Evolutionary conservation across 2,797 vertebrate species (phyloP), one percentile per base, ranked within the genome.

Genomic region (Nannoperca obscura): DNA sequence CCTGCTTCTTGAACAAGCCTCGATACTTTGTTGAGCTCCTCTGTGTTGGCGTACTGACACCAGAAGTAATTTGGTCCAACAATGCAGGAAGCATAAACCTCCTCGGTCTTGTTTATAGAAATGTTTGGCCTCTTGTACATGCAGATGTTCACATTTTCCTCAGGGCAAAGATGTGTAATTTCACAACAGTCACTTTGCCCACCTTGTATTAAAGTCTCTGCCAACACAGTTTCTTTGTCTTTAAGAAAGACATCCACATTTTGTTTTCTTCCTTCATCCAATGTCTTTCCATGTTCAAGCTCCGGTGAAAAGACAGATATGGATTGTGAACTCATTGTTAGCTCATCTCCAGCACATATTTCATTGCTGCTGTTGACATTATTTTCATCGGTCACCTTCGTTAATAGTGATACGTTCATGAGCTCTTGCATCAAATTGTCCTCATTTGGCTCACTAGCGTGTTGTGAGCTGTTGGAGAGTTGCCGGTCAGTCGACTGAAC

Each of bases 21-120:
- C 24, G 94, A 94, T 7, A 98, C 61, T 19, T 71, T 89, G 24
- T 88, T 81, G 20, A 97, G 89, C 0, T 91, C 88, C 53, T 95
- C 88, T 0, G 89, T 86, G 82, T 96, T 90, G 2, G 89, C 81
- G 73, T 90, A 87, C 66, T 95, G 94, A 90, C 97, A 97, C 98
- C 97, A 99, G 73, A 98, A 98, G 83, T 94, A 96, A 64, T 94
- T 86, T n/a, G 98, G 97, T 50, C 93, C 92, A 3, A 88, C 93
- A 70, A 96, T 90, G 24, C 93, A 90, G 0, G 94, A 94, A 19
- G 95, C 84, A 7, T 96, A 97, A 0, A 91, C 93, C 50, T 95
- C 93, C 61, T 95, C 32, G 0, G 49, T 84, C 54, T 93, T 88
- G 22, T 93, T 92, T 47, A 65, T 75, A 40, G 74, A 76, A 73